Base-by-base conservation (phyloP, 1,140 invertebrate genomes). In the Propsilocerus akamusi region DNA sequence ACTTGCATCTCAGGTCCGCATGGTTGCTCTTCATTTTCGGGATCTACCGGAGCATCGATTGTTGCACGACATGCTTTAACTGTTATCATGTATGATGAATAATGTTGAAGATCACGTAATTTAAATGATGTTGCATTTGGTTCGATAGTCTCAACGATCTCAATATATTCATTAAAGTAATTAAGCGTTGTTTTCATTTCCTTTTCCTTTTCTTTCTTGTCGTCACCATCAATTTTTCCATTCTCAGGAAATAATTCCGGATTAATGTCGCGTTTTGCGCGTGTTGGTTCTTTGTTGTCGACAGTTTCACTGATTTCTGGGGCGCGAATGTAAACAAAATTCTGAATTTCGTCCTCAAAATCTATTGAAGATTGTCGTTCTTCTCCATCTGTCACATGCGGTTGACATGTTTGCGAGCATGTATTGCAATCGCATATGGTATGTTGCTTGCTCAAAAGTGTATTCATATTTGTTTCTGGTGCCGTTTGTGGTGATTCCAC, bases 21-120 rank as follows among this genome's bases (percentile, higher is more conserved):
- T 20, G 34, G 5, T 20, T 4, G 8, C 10, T 41, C 34, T 6
- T 8, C 14, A 7, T 41, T 10, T 22, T 41, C 34, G 22, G 0
- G 4, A 20, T 41, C 17, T 30, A 11, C 4, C n/a, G n/a, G n/a
- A n/a, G 54, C 28, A 1, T 50, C 25, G 0, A 47, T 51, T 37
- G 70, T 60, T 51, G 77, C 72, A 8, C 85, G 71, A 53, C 86
- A 90, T 3, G 83, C 85, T 60, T 72, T 70, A 23, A 89, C 69
- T 47, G 69, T 72, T 26, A 89, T 76, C 25, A 73, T 75, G 60
- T 88, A 87, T 23, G 66, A 65, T 0, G 79, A 76, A 62, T 76
- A 89, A 64, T 89, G 84, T 12, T 73, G 73, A 51, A 89, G 63
- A 14, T 78, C 71, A 11, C 56, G 65, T 53, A 88, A 72, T 0